Conservation (phyloP, 2,113 vertebrate genomes). For the Bubalus kerabau region DNA sequence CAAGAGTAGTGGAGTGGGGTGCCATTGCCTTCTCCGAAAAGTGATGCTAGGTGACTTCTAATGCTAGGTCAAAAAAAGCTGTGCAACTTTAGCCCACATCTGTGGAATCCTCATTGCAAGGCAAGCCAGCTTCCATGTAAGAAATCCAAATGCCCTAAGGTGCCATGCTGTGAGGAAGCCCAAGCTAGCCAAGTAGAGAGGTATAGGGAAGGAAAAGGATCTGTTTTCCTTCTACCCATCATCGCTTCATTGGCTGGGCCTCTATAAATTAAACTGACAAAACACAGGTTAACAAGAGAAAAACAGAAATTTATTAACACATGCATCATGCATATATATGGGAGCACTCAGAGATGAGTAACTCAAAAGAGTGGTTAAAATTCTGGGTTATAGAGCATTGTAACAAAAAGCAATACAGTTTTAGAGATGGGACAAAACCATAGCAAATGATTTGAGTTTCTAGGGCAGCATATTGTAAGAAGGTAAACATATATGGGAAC, state of each 20-base stretch:
- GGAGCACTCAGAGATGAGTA: background rate
- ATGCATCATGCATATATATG: background rate
- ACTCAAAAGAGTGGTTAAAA: background rate
- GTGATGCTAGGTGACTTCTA: background rate
- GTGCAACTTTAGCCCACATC: background rate
- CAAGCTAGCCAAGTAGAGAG: background rate
- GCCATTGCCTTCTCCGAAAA: background rate
- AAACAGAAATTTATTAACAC: background rate
- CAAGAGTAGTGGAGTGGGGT: too few relatives aligned
- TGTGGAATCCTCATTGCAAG: background rate
- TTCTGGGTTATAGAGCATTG: background rate
- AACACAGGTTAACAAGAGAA: background rate
- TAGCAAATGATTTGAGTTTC: background rate
- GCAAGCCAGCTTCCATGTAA: background rate
- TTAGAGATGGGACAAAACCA: background rate
- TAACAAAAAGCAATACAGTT: background rate
- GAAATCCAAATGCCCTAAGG: background rate
- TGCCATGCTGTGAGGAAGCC: background rate
- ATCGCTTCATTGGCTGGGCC: background rate
- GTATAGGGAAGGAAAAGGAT: background rate
- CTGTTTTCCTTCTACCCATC: background rate
- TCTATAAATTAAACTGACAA: background rate
- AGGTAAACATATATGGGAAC: background rate
- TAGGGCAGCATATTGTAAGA: too few relatives aligned
- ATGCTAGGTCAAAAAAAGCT: background rate